Evolutionary conservation across 2,888 invertebrate species (phyloP).

Genomic region (Allolobophora icterica): DNA sequence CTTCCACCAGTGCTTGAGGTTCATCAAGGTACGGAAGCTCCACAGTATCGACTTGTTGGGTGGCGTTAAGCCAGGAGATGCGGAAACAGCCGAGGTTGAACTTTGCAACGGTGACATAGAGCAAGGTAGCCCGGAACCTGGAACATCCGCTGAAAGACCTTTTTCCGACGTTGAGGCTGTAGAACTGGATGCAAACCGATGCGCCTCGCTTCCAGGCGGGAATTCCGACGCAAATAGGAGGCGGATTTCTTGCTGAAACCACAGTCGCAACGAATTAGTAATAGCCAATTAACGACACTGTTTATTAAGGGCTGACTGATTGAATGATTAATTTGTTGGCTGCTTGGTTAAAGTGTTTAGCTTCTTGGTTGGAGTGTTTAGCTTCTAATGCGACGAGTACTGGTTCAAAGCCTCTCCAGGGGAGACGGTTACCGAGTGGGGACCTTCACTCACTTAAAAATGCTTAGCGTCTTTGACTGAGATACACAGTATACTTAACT

Average conservation of each 20-base stretch:
- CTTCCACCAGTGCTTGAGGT: background rate
- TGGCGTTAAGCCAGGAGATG: constrained; percentile 35
- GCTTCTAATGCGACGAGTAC: too few relatives aligned
- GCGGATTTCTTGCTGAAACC: constrained; percentile 63
- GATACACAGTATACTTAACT: too few relatives aligned
- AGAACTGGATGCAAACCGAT: constrained; percentile 60
- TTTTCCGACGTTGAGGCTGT: constrained; percentile 54
- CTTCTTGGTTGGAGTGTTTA: too few relatives aligned
- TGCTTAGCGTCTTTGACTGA: too few relatives aligned
- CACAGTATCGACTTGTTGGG: background rate
- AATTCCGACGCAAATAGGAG: constrained; percentile 63
- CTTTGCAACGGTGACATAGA: constrained; percentile 54
- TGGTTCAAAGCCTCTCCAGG: too few relatives aligned
- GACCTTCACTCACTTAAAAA: too few relatives aligned
- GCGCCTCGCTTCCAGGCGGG: constrained; percentile 62
- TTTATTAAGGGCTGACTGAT: background rate
- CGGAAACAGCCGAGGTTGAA: constrained; percentile 64
- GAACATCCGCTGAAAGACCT: constrained; percentile 61
- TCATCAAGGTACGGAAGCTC: background rate
- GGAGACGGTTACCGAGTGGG: too few relatives aligned
- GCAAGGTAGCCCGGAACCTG: constrained; percentile 58
- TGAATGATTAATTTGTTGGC: too few relatives aligned
- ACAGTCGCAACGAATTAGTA: constrained; percentile 33
- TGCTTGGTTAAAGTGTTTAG: too few relatives aligned
- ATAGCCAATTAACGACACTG: background rate